A percentile compares a stretch with the other conserved stretches of the same genome.
phyloP scores from a whole-genome alignment of 2,797 vertebrate species.

The Amniataba percoides region DNA sequence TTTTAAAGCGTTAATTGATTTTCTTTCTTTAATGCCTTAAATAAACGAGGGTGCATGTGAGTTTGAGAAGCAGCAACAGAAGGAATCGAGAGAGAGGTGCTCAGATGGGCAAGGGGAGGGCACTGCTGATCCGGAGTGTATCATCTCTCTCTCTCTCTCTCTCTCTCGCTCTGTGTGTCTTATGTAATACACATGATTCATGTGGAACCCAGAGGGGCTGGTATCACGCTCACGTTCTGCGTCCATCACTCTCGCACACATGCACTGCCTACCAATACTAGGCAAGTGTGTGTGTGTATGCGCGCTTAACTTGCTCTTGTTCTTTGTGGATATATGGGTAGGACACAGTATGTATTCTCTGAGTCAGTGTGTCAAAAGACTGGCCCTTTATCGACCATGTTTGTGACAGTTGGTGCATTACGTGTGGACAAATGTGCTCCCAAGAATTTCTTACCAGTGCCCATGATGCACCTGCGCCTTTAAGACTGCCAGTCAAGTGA shows the following conservation, averaged over 20 bases:
- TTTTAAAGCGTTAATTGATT: slow-evolving; percentile 61
- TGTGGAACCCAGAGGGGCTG: slow-evolving; percentile 64
- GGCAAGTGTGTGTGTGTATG: slow-evolving; percentile 44
- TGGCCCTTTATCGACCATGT: background rate
- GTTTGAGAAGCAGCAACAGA: slow-evolving; percentile 32
- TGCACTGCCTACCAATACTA: slow-evolving; percentile 32
- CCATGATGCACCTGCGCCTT: slow-evolving; percentile 40
- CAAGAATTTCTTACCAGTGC: slow-evolving; percentile 1
- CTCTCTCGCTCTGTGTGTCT: slow-evolving; percentile 17
- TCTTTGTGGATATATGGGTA: slow-evolving; percentile 8
- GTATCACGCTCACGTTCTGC: slow-evolving; percentile 65
- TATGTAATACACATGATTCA: slow-evolving; percentile 79
- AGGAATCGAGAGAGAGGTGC: slow-evolving; percentile 26
- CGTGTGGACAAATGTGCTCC: background rate
- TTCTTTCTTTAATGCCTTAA: slow-evolving; percentile 47
- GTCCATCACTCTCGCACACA: slow-evolving; percentile 43
- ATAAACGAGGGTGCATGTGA: slow-evolving; percentile 36
- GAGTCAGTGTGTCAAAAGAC: background rate
- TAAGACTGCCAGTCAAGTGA: slow-evolving; percentile 32
- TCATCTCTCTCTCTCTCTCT: slow-evolving; percentile 11
- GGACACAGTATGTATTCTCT: background rate
- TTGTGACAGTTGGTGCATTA: background rate
- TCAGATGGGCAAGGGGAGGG: slow-evolving; percentile 17
- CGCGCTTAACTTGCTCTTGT: background rate
- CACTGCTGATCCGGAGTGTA: slow-evolving; percentile 54